Conservation (phyloP, 2,797 vertebrate species). For the Aphelocoma californica region DNA sequence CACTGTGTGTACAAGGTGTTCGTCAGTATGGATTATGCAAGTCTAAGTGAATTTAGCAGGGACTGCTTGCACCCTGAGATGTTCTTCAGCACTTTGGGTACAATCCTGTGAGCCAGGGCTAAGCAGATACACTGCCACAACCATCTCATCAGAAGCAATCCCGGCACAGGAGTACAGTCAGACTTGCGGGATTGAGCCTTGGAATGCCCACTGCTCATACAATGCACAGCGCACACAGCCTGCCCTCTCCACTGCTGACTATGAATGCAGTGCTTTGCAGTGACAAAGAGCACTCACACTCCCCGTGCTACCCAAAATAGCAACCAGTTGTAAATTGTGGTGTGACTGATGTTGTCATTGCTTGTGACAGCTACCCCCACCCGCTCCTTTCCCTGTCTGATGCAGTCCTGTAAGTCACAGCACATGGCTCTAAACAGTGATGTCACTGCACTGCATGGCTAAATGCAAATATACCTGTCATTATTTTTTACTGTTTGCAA, state of each 20-base stretch:
- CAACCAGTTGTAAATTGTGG: background rate
- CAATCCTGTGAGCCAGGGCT: background rate
- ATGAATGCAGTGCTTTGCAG: background rate
- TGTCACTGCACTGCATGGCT: background rate
- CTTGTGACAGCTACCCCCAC: background rate
- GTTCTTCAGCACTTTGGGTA: background rate
- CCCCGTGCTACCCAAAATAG: background rate
- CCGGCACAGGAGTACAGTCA: fast-evolving
- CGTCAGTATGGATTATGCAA: background rate
- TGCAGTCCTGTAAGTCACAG: background rate
- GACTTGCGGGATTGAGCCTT: background rate
- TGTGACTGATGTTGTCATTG: background rate
- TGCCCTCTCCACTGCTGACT: background rate
- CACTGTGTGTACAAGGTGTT: background rate
- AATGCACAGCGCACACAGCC: fast-evolving
- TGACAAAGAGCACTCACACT: background rate
- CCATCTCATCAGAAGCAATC: background rate
- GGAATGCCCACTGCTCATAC: background rate
- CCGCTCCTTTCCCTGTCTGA: background rate
- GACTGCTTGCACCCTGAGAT: background rate
- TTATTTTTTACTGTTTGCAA: background rate
- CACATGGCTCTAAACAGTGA: background rate
- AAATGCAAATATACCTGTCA: background rate
- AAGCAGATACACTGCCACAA: background rate
- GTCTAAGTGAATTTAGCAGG: background rate